A percentile compares a stretch with the other conserved stretches of the same genome.
These are phyloP conservation scores for Apoda limacodes DNA, from an alignment of 2,888 invertebrate genomes.

Conservation along the genomic window DNA sequence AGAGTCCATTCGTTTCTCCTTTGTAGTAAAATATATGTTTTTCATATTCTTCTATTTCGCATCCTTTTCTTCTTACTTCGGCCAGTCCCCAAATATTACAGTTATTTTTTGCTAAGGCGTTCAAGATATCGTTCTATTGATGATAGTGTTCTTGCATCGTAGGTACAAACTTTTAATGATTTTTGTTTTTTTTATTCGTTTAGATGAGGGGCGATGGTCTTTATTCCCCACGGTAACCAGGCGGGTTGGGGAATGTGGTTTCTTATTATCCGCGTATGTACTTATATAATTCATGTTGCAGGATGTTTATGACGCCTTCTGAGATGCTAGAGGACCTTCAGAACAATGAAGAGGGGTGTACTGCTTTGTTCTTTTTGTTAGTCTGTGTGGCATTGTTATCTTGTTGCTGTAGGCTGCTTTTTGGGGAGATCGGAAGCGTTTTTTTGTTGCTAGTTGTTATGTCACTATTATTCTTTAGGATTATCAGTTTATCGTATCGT, in stretches of 20 bases:
- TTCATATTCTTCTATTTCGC: constrained; percentile 14
- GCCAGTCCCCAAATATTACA: constrained; percentile 13
- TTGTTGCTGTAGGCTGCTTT: constrained; percentile 5
- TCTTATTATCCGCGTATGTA: too few relatives aligned
- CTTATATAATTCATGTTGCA: too few relatives aligned
- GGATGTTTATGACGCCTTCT: constrained; percentile 3
- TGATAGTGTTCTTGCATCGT: too few relatives aligned
- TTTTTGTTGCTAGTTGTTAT: constrained; percentile 11
- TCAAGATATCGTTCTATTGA: too few relatives aligned
- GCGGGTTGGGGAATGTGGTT: too few relatives aligned
- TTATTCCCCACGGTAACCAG: too few relatives aligned
- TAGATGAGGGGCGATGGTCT: too few relatives aligned
- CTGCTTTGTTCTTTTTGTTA: constrained; percentile 13
- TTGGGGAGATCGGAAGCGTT: constrained; percentile 13
- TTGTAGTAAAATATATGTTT: constrained; percentile 12
- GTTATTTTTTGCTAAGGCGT: constrained; percentile 14
- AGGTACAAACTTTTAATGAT: too few relatives aligned
- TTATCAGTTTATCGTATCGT: constrained; percentile 19
- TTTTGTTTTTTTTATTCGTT: too few relatives aligned
- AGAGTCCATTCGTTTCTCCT: constrained; percentile 11
- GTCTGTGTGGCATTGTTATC: constrained; percentile 9
- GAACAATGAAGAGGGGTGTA: too few relatives aligned
- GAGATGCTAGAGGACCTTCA: constrained; percentile 2
- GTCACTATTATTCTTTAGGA: constrained; percentile 8
- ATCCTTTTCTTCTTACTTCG: constrained; percentile 11